Base-by-base conservation (phyloP, 1,140 invertebrate genomes). In the Drosophila melanica region DNA sequence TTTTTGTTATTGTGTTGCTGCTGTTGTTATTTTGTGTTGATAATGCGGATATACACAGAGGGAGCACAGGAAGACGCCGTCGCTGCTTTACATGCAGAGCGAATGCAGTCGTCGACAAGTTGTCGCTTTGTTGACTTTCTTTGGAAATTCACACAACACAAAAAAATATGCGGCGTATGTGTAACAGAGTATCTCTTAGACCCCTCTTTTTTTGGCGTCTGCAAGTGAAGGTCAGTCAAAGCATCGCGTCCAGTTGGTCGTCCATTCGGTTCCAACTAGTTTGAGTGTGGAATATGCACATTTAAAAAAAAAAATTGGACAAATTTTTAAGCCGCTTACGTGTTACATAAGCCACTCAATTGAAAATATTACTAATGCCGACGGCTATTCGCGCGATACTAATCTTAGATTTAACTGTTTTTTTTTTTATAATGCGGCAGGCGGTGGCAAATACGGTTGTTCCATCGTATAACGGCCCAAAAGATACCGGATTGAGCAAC, bases 41-140 rank as follows among this genome's bases (percentile, higher is more conserved):
- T 73, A 73, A 60, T 73, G 64, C 70, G 70, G 63, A 73, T 73
- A 60, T 73, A 50, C 37, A 11, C 10, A 44, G 51, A 45, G 59
- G 33, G 50, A 30, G 39, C 50, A 65, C 62, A 65, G 50, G 47
- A 48, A 47, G 30, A 30, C n/a, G 53, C 3, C 10, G 30, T 10
- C 12, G 58, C 30, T 48, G 58, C 39, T 72, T 72, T 58, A 62
- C 69, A 72, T 72, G 62, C 69, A 58, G 50, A 62, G 50, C 20
- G 57, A 45, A 63, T 53, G 64, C 64, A 11, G 41, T 55, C 37
- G 44, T 54, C 30, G 33, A 53, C 30, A 71, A 37, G 53, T 64
- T 51, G 62, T 57, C 68, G 62, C 62, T 53, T 72, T 66, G 62
- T 66, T 58, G 51, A 55, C 44, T 71, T 71, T 65, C 68, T 72